Evolutionary conservation across 2,113 vertebrate genomes (phyloP).

Genomic region (Phalacrocorax brasilianus): DNA sequence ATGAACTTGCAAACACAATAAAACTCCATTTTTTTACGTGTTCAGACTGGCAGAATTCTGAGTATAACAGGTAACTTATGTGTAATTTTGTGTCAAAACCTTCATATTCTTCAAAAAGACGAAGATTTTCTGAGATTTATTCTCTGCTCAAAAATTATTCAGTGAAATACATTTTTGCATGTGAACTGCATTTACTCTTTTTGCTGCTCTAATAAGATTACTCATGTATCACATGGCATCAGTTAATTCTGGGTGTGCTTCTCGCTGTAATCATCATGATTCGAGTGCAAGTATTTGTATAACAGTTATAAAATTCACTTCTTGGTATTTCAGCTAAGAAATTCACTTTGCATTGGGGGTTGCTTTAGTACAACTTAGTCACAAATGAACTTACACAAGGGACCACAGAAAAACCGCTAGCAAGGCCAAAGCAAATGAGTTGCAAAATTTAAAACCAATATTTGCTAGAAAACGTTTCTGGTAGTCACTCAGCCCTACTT

Average conservation of each 20-base stretch:
- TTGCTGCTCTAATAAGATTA: conserved; percentile 20
- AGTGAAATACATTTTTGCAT: not conserved
- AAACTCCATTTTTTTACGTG: not conserved
- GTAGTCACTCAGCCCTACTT: not conserved
- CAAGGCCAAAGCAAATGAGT: conserved; percentile 25
- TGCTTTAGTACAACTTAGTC: not conserved
- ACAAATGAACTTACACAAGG: not conserved
- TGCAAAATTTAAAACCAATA: conserved; percentile 58
- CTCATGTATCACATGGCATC: conserved; percentile 2
- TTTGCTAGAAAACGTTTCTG: conserved; percentile 38
- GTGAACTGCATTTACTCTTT: not conserved
- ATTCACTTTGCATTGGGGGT: not conserved
- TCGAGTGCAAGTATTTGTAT: not conserved
- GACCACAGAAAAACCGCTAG: not conserved
- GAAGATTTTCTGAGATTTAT: not conserved
- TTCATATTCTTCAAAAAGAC: not conserved
- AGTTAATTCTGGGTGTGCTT: conserved; percentile 36
- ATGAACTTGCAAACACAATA: not conserved
- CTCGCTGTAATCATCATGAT: not conserved
- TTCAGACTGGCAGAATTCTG: not conserved
- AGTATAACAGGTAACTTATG: not conserved
- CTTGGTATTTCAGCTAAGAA: not conserved
- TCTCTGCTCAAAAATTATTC: not conserved
- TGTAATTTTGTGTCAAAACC: not conserved
- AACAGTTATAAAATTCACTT: not conserved